Evolutionary conservation across 1,140 invertebrate genomes (phyloP).

Genomic region (Cyphomyrmex costatus): DNA sequence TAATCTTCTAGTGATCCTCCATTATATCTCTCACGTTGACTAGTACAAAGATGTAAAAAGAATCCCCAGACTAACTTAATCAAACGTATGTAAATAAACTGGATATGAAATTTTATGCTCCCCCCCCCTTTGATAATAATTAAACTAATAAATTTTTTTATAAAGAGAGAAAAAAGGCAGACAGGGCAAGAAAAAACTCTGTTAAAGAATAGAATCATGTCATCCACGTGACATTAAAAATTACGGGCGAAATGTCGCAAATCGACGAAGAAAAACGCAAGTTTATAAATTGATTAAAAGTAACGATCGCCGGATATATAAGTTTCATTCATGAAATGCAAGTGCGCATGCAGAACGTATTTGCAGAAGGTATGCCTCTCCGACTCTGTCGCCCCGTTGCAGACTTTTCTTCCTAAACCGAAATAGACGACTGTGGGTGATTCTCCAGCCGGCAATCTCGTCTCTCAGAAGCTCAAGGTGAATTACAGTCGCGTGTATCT

Average conservation of each 20-base stretch:
- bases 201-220: neutral
- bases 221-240: neutral
- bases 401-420: slow-evolving; percentile 51
- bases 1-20: slow-evolving; percentile 12
- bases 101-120: neutral
- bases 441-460: slow-evolving; percentile 58
- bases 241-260: neutral
- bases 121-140: neutral
- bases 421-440: slow-evolving; percentile 56
- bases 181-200: neutral
- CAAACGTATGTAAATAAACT: neutral
- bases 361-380: slow-evolving; percentile 4
- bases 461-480: slow-evolving; percentile 65
- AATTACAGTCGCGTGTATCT: slow-evolving; percentile 61
- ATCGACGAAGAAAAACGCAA: neutral
- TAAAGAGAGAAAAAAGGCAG: too few species aligned
- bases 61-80: neutral
- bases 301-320: slow-evolving; percentile 11
- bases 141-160: neutral
- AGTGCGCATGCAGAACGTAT: slow-evolving; percentile 27
- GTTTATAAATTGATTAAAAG: slow-evolving; percentile 8
- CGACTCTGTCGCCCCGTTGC: neutral
- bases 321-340: neutral
- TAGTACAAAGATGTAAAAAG: slow-evolving; percentile 14
- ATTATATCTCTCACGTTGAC: neutral